Conservation (phyloP, 1,140 invertebrate genomes). For the Portunus trituberculatus region DNA sequence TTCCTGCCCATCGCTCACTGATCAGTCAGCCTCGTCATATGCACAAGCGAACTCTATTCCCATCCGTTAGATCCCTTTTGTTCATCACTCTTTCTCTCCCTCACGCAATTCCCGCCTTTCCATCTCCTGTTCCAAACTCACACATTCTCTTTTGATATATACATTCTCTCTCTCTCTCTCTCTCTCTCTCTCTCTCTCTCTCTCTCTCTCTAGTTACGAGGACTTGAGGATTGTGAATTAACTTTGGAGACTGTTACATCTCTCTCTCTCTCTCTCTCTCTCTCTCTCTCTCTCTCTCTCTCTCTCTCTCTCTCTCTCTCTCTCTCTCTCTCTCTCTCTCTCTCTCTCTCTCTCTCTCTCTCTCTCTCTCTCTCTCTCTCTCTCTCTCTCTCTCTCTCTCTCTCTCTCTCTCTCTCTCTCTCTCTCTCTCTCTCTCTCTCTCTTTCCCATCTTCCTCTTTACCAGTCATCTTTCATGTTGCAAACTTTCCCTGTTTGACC, state of each 20-base stretch:
- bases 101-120: background rate
- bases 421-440: slow-evolving; percentile 40
- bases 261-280: no score
- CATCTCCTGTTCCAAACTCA: background rate
- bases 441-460: background rate
- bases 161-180: no score
- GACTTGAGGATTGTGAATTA: no score
- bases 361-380: background rate
- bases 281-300: no score
- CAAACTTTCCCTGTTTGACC: background rate
- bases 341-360: slow-evolving; percentile 45
- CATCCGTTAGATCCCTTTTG: background rate
- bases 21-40: background rate
- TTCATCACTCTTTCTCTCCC: background rate
- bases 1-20: background rate
- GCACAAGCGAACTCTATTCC: background rate
- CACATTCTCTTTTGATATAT: background rate
- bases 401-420: slow-evolving; percentile 35
- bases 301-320: no score
- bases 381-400: no score
- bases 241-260: no score
- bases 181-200: background rate
- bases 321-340: slow-evolving; percentile 27
- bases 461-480: background rate
- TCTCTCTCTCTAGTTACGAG: slow-evolving; percentile 16